These are phyloP conservation scores for Gobio gobio DNA, from an alignment of 2,113 vertebrate genomes.

Conservation along the genomic window DNA sequence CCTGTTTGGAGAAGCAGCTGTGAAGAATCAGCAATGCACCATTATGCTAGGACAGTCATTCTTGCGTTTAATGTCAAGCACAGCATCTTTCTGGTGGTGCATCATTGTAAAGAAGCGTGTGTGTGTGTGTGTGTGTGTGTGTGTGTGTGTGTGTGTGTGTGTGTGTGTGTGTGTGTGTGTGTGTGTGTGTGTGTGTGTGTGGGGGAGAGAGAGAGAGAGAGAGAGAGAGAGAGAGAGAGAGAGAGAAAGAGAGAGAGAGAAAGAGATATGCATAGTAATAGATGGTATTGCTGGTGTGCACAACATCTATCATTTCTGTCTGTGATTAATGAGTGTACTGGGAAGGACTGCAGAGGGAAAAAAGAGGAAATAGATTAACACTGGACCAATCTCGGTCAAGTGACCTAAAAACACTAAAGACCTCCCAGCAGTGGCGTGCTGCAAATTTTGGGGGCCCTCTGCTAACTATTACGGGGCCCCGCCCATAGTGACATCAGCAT, in stretches of 20 bases:
- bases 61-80: conserved; percentile 65
- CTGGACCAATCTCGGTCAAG: conserved; percentile 22
- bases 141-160: conserved; percentile 32
- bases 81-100: conserved; percentile 52
- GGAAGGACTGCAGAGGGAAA: conserved; percentile 64
- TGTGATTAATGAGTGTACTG: conserved; percentile 80
- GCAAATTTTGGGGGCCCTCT: not conserved
- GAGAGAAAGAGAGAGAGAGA: not conserved
- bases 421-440: not conserved
- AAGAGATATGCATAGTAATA: conserved; percentile 67
- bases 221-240: no score
- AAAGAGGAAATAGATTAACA: conserved; percentile 54
- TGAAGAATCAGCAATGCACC: conserved; percentile 62
- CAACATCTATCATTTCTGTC: conserved; percentile 79
- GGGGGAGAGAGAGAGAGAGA: no score
- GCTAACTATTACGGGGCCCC: not conserved
- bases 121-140: conserved; percentile 47
- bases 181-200: no score
- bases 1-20: conserved; percentile 43
- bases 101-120: conserved; percentile 9
- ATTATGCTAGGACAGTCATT: conserved; percentile 58
- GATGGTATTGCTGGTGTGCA: conserved; percentile 76
- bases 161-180: not conserved
- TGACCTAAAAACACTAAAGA: conserved; percentile 36
- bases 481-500: not conserved